Percentiles rank a stretch among this genome's conserved stretches.
These are phyloP conservation scores for Cydia fagiglandana DNA, from an alignment of 1,140 invertebrate genomes.

Conservation along the genomic window DNA sequence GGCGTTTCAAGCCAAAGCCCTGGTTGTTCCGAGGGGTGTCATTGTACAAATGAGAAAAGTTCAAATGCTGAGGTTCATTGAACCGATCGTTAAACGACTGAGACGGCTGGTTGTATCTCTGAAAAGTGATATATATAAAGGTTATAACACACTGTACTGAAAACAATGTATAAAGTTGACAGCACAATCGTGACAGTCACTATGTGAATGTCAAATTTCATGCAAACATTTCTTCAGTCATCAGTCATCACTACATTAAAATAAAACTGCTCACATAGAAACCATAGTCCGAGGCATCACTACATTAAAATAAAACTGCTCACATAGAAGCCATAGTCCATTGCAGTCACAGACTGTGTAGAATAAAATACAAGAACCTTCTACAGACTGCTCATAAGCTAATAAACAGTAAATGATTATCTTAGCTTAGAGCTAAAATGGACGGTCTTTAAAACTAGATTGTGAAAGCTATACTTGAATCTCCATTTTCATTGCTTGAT, in stretches of 20 bases:
- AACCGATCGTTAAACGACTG: not conserved
- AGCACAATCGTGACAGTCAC: not conserved
- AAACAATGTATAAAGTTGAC: not conserved
- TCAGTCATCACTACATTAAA: not conserved
- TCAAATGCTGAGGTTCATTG: not conserved
- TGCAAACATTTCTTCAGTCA: not conserved
- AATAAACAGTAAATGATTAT: not conserved
- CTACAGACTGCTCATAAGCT: not conserved
- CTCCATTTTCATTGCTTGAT: too few relatives aligned
- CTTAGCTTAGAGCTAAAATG: not conserved
- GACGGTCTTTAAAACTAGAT: not conserved
- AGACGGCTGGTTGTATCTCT: slow-evolving; percentile 25
- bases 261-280: not conserved
- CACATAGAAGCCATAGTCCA: not conserved
- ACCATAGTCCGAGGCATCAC: too few relatives aligned
- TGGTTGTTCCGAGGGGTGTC: not conserved
- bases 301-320: not conserved
- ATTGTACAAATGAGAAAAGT: slow-evolving; percentile 7
- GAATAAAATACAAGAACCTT: not conserved
- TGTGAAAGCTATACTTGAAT: too few relatives aligned
- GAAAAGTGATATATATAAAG: slow-evolving; percentile 15
- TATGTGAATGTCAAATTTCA: slow-evolving; percentile 4
- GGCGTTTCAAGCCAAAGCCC: not conserved
- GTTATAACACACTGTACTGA: not conserved
- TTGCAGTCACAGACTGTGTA: not conserved